These are phyloP conservation scores for Gastrophryne carolinensis DNA, from an alignment of 2,797 vertebrate genomes.

Conservation along the genomic window DNA sequence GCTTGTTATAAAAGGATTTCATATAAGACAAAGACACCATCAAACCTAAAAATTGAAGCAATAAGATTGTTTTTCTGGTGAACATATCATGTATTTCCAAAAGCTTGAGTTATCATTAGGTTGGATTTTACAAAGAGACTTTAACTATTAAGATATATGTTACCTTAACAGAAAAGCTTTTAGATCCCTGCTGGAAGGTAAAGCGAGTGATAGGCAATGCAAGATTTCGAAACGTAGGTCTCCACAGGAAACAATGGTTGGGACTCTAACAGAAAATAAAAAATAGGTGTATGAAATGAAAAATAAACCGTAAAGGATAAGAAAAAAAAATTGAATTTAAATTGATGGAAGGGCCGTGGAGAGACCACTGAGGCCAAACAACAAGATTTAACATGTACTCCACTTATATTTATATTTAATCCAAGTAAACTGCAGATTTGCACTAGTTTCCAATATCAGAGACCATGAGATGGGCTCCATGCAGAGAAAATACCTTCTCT, in stretches of 20 bases:
- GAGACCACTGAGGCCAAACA: slow-evolving; percentile 47
- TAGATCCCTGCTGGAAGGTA: slow-evolving; percentile 51
- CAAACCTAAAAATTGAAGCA: slow-evolving; percentile 11
- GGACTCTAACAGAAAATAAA: slow-evolving; percentile 40
- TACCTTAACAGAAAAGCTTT: slow-evolving; percentile 50
- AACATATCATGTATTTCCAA: slow-evolving; percentile 45
- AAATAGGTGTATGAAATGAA: slow-evolving; percentile 48
- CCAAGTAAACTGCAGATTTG: slow-evolving; percentile 51
- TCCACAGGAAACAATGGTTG: slow-evolving; percentile 51
- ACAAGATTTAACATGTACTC: slow-evolving; percentile 50
- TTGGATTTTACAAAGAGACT: slow-evolving; percentile 32
- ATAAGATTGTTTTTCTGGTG: slow-evolving; percentile 35
- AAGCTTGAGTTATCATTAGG: slow-evolving; percentile 35
- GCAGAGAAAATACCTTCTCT: slow-evolving; percentile 52
- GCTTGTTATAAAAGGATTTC: neutral
- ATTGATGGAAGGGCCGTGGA: slow-evolving; percentile 50
- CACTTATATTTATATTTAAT: slow-evolving; percentile 52
- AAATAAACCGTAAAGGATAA: slow-evolving; percentile 52
- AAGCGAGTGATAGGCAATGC: slow-evolving; percentile 50
- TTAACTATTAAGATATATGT: slow-evolving; percentile 51
- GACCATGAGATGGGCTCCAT: slow-evolving; percentile 42
- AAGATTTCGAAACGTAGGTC: slow-evolving; percentile 50
- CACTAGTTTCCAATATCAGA: slow-evolving; percentile 45
- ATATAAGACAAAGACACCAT: neutral
- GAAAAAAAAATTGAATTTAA: slow-evolving; percentile 53